Evolutionary conservation across 92 coral and sea anemone species (phyloP), one percentile per base, ranked within the genome.

Genomic region (Muricea muricata): DNA sequence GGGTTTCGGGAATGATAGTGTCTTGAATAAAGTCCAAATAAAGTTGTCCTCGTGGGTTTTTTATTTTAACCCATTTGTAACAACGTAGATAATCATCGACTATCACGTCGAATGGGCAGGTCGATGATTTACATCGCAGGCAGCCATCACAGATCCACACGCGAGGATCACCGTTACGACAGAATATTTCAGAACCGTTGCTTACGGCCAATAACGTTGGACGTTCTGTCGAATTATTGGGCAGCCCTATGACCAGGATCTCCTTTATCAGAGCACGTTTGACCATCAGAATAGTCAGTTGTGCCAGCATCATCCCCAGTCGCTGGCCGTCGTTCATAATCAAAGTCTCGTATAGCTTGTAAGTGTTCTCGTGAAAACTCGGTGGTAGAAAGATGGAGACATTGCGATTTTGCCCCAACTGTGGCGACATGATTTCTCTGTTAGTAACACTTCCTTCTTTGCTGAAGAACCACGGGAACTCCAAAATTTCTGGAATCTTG

Each of bases 401-500:
- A 3, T 23, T 13, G 1, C 90, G 81, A 23, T 42, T 63, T 33
- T 73, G 77, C 24, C 47, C 20, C 4, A 87, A 75, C 32, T 87
- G 82, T n/a, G 86, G 83, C 7, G 90, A 87, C 40, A 58, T 72
- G 33, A 87, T 25, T 1, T 3, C 30, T 46, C 80, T 65, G 29
- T 73, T 42, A 71, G 20, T 81, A 42, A 65, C 32, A 15, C 57
- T 30, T 25, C 83, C 82, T 47, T 60, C 34, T 47, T 73, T 39
- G 15, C 28, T 32, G 42, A 81, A 87, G 60, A 87, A 87, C 90
- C 90, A 87, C n/a, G 90, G 90, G 48, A 58, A 87, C 69, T 30
- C 0, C 58, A 12, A 61, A 54, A 41, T 29, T 17, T 29, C 30
- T 33, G 85, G 79, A 32, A 24, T 37, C 46, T 52, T 41, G 31